Percentiles rank a stretch among this genome's conserved stretches.
These are phyloP conservation scores for Rhopalosiphum padi DNA, from an alignment of 1,140 invertebrate species.

Conservation along the genomic window DNA sequence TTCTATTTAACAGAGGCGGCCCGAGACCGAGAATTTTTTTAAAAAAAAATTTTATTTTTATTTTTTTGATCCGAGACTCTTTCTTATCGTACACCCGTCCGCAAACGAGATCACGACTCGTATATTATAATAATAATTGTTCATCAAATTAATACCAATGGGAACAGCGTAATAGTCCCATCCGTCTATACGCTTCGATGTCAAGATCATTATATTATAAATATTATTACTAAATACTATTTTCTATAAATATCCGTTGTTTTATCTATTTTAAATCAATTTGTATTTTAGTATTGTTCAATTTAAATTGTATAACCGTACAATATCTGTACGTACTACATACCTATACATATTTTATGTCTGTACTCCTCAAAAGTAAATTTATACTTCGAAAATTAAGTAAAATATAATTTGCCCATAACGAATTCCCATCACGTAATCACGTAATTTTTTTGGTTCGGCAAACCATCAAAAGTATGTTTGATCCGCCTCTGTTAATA, in stretches of 20 bases:
- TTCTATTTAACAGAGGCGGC: neutral
- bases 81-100: neutral
- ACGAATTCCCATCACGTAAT: neutral
- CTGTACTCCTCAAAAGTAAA: neutral
- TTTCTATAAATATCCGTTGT: neutral
- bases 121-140: no score
- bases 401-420: neutral
- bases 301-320: neutral
- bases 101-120: neutral
- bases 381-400: neutral
- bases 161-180: no score
- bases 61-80: no score
- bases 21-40: neutral
- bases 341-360: neutral
- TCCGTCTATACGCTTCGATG: neutral
- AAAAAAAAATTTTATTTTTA: no score
- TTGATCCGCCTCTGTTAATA: conserved; percentile 5
- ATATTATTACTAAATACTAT: neutral
- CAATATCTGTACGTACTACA: neutral
- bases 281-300: neutral
- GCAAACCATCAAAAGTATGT: neutral
- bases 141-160: no score
- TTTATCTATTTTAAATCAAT: neutral
- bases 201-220: no score
- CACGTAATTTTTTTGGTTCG: neutral